phyloP scores from a whole-genome alignment of 1,140 invertebrate genomes.

The Condylostylus longicornis region DNA sequence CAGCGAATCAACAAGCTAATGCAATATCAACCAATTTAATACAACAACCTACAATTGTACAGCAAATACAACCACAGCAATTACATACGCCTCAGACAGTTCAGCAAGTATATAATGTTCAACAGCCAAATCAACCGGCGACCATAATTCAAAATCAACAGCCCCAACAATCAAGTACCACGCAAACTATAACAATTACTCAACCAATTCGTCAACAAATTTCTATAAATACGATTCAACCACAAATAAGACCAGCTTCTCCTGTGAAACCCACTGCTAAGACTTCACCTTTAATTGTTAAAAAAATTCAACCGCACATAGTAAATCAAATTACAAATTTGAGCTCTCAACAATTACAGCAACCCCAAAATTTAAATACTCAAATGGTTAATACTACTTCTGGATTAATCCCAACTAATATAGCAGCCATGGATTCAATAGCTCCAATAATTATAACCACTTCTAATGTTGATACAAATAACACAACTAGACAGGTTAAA shows the following conservation, averaged over 20 bases:
- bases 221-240: no score
- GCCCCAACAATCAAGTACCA: constrained; percentile 3
- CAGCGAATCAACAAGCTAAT: constrained; percentile 7
- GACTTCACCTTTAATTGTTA: constrained; percentile 3
- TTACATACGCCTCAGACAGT: constrained; percentile 1
- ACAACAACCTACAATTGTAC: constrained; percentile 21
- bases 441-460: no score
- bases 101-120: constrained; percentile 1
- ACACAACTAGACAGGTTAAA: no score
- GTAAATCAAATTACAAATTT: constrained; percentile 5
- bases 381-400: no score
- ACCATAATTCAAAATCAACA: background rate
- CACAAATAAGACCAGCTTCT: background rate
- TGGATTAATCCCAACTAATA: no score
- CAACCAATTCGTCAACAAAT: no score
- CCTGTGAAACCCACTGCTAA: constrained; percentile 1
- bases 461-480: no score
- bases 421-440: no score
- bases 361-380: no score
- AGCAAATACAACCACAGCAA: constrained; percentile 8
- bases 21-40: constrained; percentile 11
- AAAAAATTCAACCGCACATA: constrained; percentile 4
- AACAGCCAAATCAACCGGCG: background rate
- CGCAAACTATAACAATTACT: constrained; percentile 14
- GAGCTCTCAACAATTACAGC: no score